Evolutionary conservation across 2,888 invertebrate species (phyloP), one percentile per base, ranked within the genome.

Genomic region (Uropetala carovei): DNA sequence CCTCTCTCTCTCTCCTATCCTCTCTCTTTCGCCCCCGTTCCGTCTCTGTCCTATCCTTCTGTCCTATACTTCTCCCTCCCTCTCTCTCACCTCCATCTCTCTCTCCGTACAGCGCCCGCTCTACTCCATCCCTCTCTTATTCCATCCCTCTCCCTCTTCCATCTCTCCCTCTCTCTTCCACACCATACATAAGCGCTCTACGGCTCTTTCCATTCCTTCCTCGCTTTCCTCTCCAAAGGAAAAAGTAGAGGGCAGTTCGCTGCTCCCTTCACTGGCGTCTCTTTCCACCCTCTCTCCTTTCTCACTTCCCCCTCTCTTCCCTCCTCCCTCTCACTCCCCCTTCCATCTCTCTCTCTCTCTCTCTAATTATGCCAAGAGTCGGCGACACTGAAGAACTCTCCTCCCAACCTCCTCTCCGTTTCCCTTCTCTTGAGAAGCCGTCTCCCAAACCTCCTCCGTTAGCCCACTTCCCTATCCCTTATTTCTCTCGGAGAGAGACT

Each of bases 271-370:
- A 4, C 75, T 43, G 43, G 43, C 43, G 43, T 43, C 43, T 43
- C 43, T 43, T 43, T 43, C 43, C 5, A 1, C 43, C 43, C 5
- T 5, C 43, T 43, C 43, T 43, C 43, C 5, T 43, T 43, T 22
- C 89, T 13, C n/a, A 27, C 13, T 1, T 9, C 22, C 18, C 57
- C 10, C 11, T 13, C 18, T 5, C 13, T 5, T 58, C 22, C 58
- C 91, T 13, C 18, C 64, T 18, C 0, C 30, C 64, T 22, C 7
- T 14, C 27, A 18, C 59, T 56, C 43, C 91, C 68, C 10, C 18
- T 8, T 30, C 91, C 56, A 60, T 43, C 91, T 91, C 91, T 22
- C 60, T 30, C 60, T 68, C 68, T 75, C 43, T 16, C 13, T 43
- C 83, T 82, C n/a, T 43, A 43, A 43, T 43, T 43, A 43, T 43